Percentiles rank a stretch among this genome's conserved stretches.
These are phyloP conservation scores for Uria lomvia DNA, from an alignment of 2,113 vertebrate genomes.

Conservation along the genomic window DNA sequence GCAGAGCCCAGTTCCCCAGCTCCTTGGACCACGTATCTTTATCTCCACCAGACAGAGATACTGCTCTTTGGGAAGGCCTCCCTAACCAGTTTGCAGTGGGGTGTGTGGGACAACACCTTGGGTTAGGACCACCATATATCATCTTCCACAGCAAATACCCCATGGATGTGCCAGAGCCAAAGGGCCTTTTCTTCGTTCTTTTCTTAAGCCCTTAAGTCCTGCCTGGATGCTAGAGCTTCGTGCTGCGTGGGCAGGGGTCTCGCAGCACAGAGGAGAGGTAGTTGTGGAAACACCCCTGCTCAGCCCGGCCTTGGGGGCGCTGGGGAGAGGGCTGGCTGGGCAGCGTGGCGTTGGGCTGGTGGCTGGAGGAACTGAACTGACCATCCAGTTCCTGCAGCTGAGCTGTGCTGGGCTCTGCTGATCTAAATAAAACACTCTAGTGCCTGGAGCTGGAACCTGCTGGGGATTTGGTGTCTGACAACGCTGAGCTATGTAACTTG, in stretches of 20 bases:
- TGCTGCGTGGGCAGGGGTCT: background rate
- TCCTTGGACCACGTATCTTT: background rate
- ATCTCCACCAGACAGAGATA: background rate
- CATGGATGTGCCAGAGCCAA: background rate
- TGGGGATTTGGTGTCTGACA: background rate
- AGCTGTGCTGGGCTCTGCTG: background rate
- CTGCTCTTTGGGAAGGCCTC: background rate
- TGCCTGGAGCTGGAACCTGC: conserved; percentile 5
- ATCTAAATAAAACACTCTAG: background rate
- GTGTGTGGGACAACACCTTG: background rate
- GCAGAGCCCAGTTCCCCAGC: background rate
- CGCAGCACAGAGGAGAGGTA: background rate
- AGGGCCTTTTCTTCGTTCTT: background rate
- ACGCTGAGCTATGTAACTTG: background rate
- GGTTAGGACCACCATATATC: background rate
- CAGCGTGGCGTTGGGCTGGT: background rate
- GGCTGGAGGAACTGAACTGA: background rate
- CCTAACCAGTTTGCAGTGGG: background rate
- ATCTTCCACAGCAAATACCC: background rate
- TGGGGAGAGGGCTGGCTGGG: background rate
- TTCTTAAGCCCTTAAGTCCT: background rate
- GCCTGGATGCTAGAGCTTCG: background rate
- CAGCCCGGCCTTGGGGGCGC: background rate
- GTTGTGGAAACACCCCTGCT: background rate
- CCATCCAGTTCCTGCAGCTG: background rate